A percentile compares a stretch with the other conserved stretches of the same genome.
Conservation (phyloP, 1,140 invertebrate genomes). For the Nymphalis io region DNA sequence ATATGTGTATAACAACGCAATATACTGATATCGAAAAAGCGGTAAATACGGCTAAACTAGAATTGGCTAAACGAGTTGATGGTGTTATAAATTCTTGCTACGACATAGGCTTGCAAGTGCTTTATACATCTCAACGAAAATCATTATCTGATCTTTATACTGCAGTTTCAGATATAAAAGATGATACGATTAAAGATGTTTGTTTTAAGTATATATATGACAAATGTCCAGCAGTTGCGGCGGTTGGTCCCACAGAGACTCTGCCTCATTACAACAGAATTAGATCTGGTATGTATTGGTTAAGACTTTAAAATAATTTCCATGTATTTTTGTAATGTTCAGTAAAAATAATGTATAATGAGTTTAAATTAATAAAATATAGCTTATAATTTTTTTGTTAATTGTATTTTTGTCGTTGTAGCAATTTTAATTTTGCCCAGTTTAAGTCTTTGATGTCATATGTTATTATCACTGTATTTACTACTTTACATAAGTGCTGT, state of each 20-base stretch:
- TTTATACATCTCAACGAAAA: conserved; percentile 86
- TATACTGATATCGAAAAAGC: conserved; percentile 62
- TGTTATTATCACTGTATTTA: background rate
- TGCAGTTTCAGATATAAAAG: conserved; percentile 83
- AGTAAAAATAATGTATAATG: no score
- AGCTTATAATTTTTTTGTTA: no score
- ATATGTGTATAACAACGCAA: conserved; percentile 55
- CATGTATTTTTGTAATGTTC: background rate
- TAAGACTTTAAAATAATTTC: conserved; percentile 49
- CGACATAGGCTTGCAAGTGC: conserved; percentile 90
- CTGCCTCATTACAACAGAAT: conserved; percentile 86
- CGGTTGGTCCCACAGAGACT: conserved; percentile 86
- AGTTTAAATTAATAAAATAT: no score
- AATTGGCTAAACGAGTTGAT: conserved; percentile 85
- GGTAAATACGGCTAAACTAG: conserved; percentile 56
- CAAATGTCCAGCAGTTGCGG: conserved; percentile 86
- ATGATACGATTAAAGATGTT: conserved; percentile 81
- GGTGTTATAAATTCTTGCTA: conserved; percentile 90
- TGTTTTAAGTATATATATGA: conserved; percentile 86
- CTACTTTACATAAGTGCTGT: background rate
- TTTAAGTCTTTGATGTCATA: background rate
- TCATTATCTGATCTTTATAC: conserved; percentile 85
- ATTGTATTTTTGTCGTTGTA: no score
- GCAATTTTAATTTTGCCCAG: no score
- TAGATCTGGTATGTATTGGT: conserved; percentile 85